These are phyloP conservation scores for Megalurothrips usitatus DNA, from an alignment of 2,888 invertebrate genomes.

Conservation along the genomic window DNA sequence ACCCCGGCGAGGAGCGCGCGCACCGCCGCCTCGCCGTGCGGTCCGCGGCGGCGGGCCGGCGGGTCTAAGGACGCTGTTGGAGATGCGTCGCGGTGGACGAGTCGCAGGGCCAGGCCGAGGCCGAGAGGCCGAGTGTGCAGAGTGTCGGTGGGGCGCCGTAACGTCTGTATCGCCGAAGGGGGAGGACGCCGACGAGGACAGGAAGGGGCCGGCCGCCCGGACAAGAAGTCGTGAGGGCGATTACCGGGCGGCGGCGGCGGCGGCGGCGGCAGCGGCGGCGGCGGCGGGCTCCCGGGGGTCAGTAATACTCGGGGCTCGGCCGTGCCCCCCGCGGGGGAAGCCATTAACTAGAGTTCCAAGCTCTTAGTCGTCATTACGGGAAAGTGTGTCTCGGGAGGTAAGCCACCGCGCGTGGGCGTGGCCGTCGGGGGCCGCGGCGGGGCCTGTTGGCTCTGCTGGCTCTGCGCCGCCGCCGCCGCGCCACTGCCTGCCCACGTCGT, in stretches of 20 bases:
- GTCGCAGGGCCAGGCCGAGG: too few species aligned
- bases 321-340: background rate
- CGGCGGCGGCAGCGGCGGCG: too few species aligned
- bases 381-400: conserved; percentile 2
- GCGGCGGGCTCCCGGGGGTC: too few species aligned
- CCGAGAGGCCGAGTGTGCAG: background rate
- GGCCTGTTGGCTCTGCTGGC: background rate
- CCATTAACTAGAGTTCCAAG: conserved; percentile 19
- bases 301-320: too few species aligned
- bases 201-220: background rate
- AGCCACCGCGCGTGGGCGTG: background rate
- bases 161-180: background rate
- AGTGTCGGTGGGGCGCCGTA: background rate
- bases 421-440: background rate
- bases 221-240: background rate
- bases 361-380: conserved; percentile 16
- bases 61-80: background rate
- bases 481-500: too few species aligned
- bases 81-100: background rate
- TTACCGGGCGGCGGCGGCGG: too few species aligned
- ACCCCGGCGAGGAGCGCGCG: too few species aligned
- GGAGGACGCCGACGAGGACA: background rate
- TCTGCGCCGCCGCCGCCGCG: background rate
- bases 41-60: too few species aligned
- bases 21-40: too few species aligned